Percentiles rank a stretch among this genome's conserved stretches.
Evolutionary conservation across 1,140 invertebrate species (phyloP).

Genomic region (Sogatella furcifera): DNA sequence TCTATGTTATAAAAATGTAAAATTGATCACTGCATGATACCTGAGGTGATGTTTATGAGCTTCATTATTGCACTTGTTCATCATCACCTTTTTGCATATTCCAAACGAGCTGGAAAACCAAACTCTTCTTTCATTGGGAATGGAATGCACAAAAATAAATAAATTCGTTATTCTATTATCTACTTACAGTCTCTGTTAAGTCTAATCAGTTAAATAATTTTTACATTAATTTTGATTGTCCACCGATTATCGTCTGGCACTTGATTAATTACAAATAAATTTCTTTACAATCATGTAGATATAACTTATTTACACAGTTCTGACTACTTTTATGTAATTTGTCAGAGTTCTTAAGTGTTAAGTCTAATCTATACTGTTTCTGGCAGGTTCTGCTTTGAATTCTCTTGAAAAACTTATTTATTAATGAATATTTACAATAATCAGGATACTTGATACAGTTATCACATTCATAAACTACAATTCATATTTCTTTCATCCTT

Average conservation of each 20-base stretch:
- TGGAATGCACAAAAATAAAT: too few relatives aligned
- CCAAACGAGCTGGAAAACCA: not conserved
- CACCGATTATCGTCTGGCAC: not conserved
- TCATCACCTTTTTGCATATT: not conserved
- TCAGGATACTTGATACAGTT: not conserved
- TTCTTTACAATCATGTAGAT: not conserved
- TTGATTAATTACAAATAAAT: not conserved
- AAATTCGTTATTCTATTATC: too few relatives aligned
- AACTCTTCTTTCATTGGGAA: not conserved
- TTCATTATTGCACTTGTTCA: not conserved
- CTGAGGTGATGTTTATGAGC: not conserved
- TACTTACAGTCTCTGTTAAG: too few relatives aligned
- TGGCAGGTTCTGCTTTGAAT: not conserved
- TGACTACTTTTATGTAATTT: not conserved
- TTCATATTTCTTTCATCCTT: not conserved
- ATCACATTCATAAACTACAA: not conserved
- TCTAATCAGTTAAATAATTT: too few relatives aligned
- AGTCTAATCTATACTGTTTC: not conserved
- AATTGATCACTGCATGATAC: not conserved
- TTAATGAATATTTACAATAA: not conserved
- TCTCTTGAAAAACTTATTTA: not conserved
- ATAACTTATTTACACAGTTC: not conserved
- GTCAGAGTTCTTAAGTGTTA: not conserved
- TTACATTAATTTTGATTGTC: not conserved
- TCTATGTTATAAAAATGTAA: not conserved